phyloP scores from a whole-genome alignment of 92 coral and sea anemone species.

The Bergia puertoricense region DNA sequence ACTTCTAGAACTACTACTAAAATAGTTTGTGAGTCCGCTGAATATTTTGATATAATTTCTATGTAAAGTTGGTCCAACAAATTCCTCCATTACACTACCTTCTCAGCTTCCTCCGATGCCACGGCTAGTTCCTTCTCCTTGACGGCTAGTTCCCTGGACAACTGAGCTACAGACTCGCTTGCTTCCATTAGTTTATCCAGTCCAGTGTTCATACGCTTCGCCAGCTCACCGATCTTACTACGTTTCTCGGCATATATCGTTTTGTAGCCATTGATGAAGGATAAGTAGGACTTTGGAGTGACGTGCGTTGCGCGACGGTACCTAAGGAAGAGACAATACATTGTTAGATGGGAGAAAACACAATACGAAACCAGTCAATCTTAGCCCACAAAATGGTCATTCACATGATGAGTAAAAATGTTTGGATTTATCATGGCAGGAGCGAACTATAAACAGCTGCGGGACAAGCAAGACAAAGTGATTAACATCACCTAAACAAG shows the following conservation, averaged over 20 bases:
- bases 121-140: conserved; percentile 95
- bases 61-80: no score
- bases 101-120: conserved; percentile 93
- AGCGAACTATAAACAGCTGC: no score
- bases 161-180: conserved; percentile 93
- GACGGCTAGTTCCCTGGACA: conserved; percentile 90
- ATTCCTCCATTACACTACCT: conserved; percentile 51
- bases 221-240: conserved; percentile 85
- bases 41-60: no score
- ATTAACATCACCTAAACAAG: no score
- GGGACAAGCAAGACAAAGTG: no score
- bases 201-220: conserved; percentile 92
- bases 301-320: conserved; percentile 99
- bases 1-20: no score
- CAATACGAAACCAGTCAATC: not conserved
- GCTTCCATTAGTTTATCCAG: conserved; percentile 97
- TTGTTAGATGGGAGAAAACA: not conserved
- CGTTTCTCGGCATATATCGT: conserved; percentile 82
- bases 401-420: no score
- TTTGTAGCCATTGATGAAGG: conserved; percentile 96
- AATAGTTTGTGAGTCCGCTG: no score
- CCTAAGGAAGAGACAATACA: conserved; percentile 42
- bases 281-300: conserved; percentile 94
- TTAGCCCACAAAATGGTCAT: not conserved
- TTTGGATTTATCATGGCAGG: no score